Percentiles rank a stretch among this genome's conserved stretches.
Conservation (phyloP, 2,888 invertebrate species). For the Cheilosia grossa region DNA sequence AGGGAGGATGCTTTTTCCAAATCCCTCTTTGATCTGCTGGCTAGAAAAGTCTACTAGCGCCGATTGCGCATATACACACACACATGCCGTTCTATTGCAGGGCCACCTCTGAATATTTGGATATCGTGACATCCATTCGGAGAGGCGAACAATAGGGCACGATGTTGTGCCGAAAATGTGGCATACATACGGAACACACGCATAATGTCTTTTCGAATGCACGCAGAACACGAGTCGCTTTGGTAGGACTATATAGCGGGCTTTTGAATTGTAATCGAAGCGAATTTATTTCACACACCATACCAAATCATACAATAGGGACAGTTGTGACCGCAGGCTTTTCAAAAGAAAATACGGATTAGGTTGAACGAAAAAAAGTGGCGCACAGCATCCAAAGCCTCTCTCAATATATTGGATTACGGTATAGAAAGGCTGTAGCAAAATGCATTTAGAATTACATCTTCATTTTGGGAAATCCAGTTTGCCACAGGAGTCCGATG, state of each 20-base stretch:
- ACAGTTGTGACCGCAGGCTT: conserved; percentile 17
- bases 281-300: conserved; percentile 62
- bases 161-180: conserved; percentile 67
- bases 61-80: conserved; percentile 11
- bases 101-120: conserved; percentile 33
- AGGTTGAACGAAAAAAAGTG: not conserved
- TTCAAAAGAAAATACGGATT: conserved; percentile 4
- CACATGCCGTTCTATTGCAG: conserved; percentile 29
- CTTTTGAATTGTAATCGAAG: conserved; percentile 49
- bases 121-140: conserved; percentile 61
- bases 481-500: not conserved
- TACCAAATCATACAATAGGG: conserved; percentile 50
- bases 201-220: conserved; percentile 44
- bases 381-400: not conserved
- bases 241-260: not conserved
- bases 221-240: conserved; percentile 35
- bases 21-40: conserved; percentile 61
- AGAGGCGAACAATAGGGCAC: conserved; percentile 59
- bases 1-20: conserved; percentile 56
- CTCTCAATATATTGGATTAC: not conserved
- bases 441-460: conserved; percentile 1
- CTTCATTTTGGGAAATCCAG: conserved; percentile 7
- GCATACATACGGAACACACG: conserved; percentile 46
- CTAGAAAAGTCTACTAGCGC: conserved; percentile 45
- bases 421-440: not conserved